These are phyloP conservation scores for Graphium colonna DNA, from an alignment of 2,888 invertebrate species.

Conservation along the genomic window DNA sequence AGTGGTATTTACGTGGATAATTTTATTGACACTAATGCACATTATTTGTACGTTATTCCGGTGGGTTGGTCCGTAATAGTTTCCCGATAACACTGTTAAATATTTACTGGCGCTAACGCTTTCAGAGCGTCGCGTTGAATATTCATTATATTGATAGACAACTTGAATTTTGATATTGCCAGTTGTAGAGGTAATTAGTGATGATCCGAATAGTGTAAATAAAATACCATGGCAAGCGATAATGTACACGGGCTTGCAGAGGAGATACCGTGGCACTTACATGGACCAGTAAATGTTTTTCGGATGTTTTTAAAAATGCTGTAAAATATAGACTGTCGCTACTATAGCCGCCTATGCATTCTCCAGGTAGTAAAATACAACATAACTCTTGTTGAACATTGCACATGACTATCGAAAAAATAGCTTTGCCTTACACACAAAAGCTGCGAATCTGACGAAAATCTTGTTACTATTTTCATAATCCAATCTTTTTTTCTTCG, in stretches of 20 bases:
- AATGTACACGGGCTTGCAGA: too few relatives aligned
- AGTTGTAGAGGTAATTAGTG: neutral
- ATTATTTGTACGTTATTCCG: slow-evolving; percentile 16
- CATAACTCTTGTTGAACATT: too few relatives aligned
- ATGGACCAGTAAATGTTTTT: neutral
- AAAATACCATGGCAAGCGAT: too few relatives aligned
- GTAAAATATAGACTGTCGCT: too few relatives aligned
- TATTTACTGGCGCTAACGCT: slow-evolving; percentile 11
- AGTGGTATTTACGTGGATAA: slow-evolving; percentile 12
- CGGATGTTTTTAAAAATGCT: neutral
- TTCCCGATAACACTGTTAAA: slow-evolving; percentile 16
- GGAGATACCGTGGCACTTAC: neutral
- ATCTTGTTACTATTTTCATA: too few relatives aligned
- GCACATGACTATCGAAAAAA: too few relatives aligned
- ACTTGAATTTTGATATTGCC: neutral
- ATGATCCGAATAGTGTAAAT: neutral
- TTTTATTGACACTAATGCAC: slow-evolving; percentile 16
- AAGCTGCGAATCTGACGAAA: too few relatives aligned
- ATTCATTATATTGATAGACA: slow-evolving; percentile 3
- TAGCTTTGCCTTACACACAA: too few relatives aligned
- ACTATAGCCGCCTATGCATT: too few relatives aligned
- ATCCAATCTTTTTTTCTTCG: too few relatives aligned
- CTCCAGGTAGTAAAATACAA: too few relatives aligned
- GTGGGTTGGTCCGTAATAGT: slow-evolving; percentile 15
- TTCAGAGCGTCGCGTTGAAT: neutral